These are phyloP conservation scores for Ctenosaura bakeri DNA, from an alignment of 2,797 vertebrate genomes.

Conservation along the genomic window DNA sequence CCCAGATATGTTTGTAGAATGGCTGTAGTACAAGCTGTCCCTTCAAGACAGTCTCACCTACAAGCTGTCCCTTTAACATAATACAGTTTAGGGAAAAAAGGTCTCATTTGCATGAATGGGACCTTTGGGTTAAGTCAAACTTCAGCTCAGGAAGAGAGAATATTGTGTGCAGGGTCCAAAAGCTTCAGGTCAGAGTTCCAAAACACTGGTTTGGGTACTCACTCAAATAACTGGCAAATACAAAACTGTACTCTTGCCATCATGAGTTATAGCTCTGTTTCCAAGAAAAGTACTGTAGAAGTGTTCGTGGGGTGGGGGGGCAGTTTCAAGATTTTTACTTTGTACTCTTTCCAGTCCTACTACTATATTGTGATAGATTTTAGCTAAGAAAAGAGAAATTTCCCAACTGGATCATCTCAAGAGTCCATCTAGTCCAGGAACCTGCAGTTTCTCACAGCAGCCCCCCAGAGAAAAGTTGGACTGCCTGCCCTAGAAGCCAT, in stretches of 20 bases:
- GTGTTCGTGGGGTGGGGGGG: not conserved
- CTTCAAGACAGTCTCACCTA: too few species aligned
- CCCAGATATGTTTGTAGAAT: too few species aligned
- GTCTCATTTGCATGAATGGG: too few species aligned
- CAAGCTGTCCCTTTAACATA: too few species aligned
- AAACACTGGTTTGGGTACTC: too few species aligned
- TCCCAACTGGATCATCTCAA: not conserved
- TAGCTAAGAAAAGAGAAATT: not conserved
- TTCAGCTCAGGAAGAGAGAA: too few species aligned
- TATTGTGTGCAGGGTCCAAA: too few species aligned
- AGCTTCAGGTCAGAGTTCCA: too few species aligned
- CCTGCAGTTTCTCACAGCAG: too few species aligned
- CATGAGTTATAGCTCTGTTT: not conserved
- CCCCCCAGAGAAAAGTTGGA: not conserved
- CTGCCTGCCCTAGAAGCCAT: not conserved
- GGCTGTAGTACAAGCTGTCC: too few species aligned
- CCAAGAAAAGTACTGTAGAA: not conserved
- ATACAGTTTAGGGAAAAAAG: too few species aligned
- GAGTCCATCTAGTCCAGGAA: not conserved
- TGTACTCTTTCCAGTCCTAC: not conserved
- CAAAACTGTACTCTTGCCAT: not conserved
- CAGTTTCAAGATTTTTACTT: not conserved
- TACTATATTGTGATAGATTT: not conserved
- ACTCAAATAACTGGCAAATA: not conserved
- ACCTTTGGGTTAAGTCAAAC: too few species aligned